These are phyloP conservation scores for Brachyopa scutellaris DNA, from an alignment of 2,888 invertebrate genomes.

Conservation along the genomic window DNA sequence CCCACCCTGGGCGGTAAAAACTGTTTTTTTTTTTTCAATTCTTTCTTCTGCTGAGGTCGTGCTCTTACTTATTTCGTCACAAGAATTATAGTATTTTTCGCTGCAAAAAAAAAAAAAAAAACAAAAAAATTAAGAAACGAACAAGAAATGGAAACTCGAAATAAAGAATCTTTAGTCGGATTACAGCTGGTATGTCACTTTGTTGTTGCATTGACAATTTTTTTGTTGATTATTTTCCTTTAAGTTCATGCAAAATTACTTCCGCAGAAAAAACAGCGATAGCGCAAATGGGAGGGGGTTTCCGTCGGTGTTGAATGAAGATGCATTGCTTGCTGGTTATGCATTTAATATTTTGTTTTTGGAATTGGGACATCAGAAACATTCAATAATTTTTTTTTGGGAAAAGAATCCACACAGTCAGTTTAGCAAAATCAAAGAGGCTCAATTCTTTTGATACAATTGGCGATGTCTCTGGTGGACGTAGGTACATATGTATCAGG, in stretches of 20 bases:
- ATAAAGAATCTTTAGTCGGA: slow-evolving; percentile 65
- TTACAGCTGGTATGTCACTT: slow-evolving; percentile 51
- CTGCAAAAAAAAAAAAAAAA: not conserved
- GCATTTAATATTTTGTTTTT: not conserved
- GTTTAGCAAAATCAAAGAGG: too few species aligned
- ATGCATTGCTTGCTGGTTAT: too few species aligned
- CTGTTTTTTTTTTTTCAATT: slow-evolving; percentile 4
- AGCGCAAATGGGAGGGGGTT: too few species aligned
- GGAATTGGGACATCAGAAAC: not conserved
- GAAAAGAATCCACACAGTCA: too few species aligned
- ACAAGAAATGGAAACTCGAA: not conserved
- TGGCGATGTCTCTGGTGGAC: too few species aligned
- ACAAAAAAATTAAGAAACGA: not conserved
- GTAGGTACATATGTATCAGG: too few species aligned
- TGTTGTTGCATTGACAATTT: slow-evolving; percentile 56
- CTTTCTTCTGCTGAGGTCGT: slow-evolving; percentile 24
- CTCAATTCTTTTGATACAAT: too few species aligned
- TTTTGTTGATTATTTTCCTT: slow-evolving; percentile 25
- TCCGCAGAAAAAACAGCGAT: slow-evolving; percentile 24
- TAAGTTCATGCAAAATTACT: slow-evolving; percentile 62
- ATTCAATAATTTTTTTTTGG: too few species aligned
- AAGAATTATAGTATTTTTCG: slow-evolving; percentile 20
- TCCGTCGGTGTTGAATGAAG: too few species aligned
- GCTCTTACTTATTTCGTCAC: not conserved
- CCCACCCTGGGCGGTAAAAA: not conserved